A percentile compares a stretch with the other conserved stretches of the same genome.
Conservation (phyloP, 2,888 invertebrate genomes). For the Leptinotarsa juncta region DNA sequence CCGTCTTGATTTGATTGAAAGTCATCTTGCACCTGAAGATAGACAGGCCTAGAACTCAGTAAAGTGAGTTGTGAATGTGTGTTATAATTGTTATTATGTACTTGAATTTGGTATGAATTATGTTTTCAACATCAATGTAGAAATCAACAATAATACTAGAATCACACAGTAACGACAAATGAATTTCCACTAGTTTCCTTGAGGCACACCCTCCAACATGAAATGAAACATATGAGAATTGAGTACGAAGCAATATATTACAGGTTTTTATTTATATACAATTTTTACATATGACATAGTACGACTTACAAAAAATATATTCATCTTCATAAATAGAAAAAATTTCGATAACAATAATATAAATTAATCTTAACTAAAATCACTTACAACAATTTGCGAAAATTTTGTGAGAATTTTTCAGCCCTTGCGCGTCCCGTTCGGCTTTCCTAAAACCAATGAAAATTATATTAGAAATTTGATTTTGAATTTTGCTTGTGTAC, state of each 20-base stretch:
- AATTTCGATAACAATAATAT: conserved; percentile 57
- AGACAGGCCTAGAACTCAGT: too few species aligned
- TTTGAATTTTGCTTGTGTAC: conserved; percentile 9
- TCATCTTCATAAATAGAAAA: conserved; percentile 58
- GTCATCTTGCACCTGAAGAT: too few species aligned
- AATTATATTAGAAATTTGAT: conserved; percentile 38
- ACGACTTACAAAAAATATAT: conserved; percentile 54
- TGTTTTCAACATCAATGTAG: too few species aligned
- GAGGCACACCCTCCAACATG: not conserved
- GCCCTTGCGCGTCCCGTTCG: conserved; percentile 58
- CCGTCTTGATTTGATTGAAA: too few species aligned
- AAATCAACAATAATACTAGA: too few species aligned
- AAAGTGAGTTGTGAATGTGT: too few species aligned
- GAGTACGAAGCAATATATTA: conserved; percentile 27
- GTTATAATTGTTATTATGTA: too few species aligned
- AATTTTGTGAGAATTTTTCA: conserved; percentile 51
- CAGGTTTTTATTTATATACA: conserved; percentile 54
- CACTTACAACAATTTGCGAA: conserved; percentile 54
- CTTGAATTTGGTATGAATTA: too few species aligned
- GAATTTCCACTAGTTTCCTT: too few species aligned
- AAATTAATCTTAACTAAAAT: conserved; percentile 57
- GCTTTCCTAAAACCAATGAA: conserved; percentile 58
- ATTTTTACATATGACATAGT: conserved; percentile 57
- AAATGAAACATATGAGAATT: not conserved
- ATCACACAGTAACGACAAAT: too few species aligned